phyloP scores from a whole-genome alignment of 2,888 invertebrate species.

The Hipparchia sbordonii region DNA sequence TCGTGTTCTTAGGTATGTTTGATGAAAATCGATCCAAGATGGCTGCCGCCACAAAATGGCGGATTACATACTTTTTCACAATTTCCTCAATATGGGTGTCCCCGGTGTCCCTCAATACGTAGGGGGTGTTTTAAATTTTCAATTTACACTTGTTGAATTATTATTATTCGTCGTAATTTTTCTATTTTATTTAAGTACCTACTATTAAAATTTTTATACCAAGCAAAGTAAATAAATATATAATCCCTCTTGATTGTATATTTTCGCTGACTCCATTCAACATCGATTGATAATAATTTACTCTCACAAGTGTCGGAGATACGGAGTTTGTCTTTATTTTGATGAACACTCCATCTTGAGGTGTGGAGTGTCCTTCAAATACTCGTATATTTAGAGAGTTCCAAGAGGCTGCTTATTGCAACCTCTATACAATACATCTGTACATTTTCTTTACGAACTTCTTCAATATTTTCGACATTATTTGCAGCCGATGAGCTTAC shows the following conservation, averaged over 20 bases:
- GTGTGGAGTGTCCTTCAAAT: constrained; percentile 1
- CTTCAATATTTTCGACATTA: constrained; percentile 2
- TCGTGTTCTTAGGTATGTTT: too few relatives aligned
- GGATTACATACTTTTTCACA: too few relatives aligned
- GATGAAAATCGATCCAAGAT: too few relatives aligned
- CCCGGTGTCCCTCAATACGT: too few relatives aligned
- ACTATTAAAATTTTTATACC: too few relatives aligned
- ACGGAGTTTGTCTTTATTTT: constrained; percentile 8
- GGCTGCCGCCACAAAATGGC: too few relatives aligned
- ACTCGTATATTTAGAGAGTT: neutral
- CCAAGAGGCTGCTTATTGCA: constrained; percentile 3
- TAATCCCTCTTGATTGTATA: too few relatives aligned
- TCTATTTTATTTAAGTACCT: too few relatives aligned
- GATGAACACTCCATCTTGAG: neutral
- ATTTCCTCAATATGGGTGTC: too few relatives aligned
- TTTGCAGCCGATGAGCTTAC: neutral
- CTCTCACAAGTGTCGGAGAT: neutral
- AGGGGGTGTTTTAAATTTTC: too few relatives aligned
- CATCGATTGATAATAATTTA: neutral
- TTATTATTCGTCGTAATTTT: too few relatives aligned
- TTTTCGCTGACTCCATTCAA: neutral
- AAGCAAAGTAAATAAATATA: neutral
- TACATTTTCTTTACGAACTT: neutral
- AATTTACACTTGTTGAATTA: too few relatives aligned
- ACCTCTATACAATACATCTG: neutral